phyloP scores from a whole-genome alignment of 2,113 vertebrate species.

The Crotalus helleri region DNA sequence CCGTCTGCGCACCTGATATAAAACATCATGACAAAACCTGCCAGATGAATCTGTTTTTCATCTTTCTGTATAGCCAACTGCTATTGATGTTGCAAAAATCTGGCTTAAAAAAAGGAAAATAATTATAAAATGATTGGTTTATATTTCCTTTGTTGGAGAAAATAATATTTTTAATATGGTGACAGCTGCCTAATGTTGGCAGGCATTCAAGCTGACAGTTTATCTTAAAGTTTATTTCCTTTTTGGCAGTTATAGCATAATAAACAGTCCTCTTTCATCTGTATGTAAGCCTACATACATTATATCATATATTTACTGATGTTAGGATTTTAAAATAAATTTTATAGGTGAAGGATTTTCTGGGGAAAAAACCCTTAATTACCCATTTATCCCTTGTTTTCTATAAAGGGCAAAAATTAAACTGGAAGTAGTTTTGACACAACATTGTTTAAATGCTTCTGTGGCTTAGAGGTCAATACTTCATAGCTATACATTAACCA shows the following conservation, averaged over 20 bases:
- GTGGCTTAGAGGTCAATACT: slow-evolving; percentile 40
- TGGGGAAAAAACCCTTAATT: slow-evolving; percentile 19
- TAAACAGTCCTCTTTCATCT: slow-evolving; percentile 62
- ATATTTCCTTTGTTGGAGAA: slow-evolving; percentile 69
- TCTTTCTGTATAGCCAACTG: slow-evolving; percentile 63
- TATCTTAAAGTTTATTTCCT: slow-evolving; percentile 71
- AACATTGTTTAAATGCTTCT: slow-evolving; percentile 15
- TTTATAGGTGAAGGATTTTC: slow-evolving; percentile 40
- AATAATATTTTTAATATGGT: slow-evolving; percentile 72
- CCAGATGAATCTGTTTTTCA: slow-evolving; percentile 66
- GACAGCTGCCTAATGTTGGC: slow-evolving; percentile 73
- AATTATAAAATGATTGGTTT: slow-evolving; percentile 72
- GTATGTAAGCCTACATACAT: slow-evolving; percentile 35
- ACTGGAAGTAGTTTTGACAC: slow-evolving; percentile 12
- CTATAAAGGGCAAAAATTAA: background rate
- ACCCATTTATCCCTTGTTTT: slow-evolving; percentile 19
- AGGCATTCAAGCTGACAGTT: slow-evolving; percentile 69
- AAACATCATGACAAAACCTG: slow-evolving; percentile 68
- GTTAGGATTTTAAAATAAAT: slow-evolving; percentile 42
- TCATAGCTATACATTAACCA: slow-evolving; percentile 4
- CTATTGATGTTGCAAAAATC: slow-evolving; percentile 65
- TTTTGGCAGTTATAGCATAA: slow-evolving; percentile 63
- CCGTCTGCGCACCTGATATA: slow-evolving; percentile 72
- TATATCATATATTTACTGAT: slow-evolving; percentile 48
- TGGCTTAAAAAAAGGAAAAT: slow-evolving; percentile 73